Conservation (phyloP, 2,113 vertebrate species). For the Sorex araneus region DNA sequence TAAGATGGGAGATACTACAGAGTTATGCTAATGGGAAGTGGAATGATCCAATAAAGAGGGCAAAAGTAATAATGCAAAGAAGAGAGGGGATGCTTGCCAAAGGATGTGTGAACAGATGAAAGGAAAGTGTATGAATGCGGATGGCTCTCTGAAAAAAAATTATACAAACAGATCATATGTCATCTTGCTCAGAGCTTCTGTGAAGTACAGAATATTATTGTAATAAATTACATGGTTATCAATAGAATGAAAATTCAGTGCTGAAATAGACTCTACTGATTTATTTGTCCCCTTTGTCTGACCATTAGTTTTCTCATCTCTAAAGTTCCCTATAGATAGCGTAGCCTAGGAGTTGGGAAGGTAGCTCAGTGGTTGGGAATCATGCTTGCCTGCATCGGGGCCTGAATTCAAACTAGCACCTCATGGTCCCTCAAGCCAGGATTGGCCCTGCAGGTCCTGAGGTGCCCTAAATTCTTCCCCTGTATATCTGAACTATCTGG, state of each 20-base stretch:
- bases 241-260: not conserved
- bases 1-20: not conserved
- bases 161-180: not conserved
- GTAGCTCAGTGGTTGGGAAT: too few relatives aligned
- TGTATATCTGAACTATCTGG: too few relatives aligned
- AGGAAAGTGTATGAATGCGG: not conserved
- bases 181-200: not conserved
- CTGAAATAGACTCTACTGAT: constrained; percentile 7
- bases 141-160: not conserved
- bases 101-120: not conserved
- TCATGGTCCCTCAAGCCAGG: too few relatives aligned
- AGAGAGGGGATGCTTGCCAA: not conserved
- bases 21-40: not conserved
- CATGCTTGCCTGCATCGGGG: constrained; percentile 5
- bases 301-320: constrained; percentile 42
- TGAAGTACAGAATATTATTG: not conserved
- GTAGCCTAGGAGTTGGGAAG: not conserved
- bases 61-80: not conserved
- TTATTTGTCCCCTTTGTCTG: not conserved
- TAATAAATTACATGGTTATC: not conserved
- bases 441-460: too few relatives aligned
- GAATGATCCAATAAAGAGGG: not conserved
- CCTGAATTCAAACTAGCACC: not conserved
- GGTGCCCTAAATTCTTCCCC: too few relatives aligned
- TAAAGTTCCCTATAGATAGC: not conserved